Evolutionary conservation across 2,888 invertebrate species (phyloP).

Genomic region (Pristionchus exspectatus): DNA sequence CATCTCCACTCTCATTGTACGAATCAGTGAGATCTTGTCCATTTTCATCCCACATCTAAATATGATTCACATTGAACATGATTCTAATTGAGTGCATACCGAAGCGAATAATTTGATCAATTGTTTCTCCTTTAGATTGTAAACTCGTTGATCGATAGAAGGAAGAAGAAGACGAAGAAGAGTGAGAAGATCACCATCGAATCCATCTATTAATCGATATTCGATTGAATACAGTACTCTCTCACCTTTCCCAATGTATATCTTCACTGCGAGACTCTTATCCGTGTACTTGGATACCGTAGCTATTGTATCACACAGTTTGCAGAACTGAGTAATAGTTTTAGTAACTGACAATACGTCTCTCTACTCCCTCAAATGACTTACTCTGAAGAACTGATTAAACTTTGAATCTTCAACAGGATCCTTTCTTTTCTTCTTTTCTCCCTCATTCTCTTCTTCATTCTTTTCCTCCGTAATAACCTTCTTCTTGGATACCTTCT

Average conservation of each 20-base stretch:
- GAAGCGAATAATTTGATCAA: constrained; percentile 89
- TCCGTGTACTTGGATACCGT: constrained; percentile 60
- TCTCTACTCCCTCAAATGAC: neutral
- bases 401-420: constrained; percentile 60
- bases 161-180: constrained; percentile 91
- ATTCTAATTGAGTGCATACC: constrained; percentile 48
- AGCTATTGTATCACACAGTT: constrained; percentile 67
- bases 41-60: constrained; percentile 85
- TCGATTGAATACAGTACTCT: neutral
- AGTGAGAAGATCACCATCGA: constrained; percentile 79
- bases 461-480: constrained; percentile 24
- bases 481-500: constrained; percentile 49
- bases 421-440: constrained; percentile 41
- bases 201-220: constrained; percentile 48
- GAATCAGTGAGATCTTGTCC: constrained; percentile 90
- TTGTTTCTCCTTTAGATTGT: constrained; percentile 94
- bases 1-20: constrained; percentile 88
- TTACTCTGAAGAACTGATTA: constrained; percentile 64
- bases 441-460: constrained; percentile 19
- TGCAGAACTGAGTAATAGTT: constrained; percentile 61
- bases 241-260: constrained; percentile 62
- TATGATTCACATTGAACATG: constrained; percentile 1
- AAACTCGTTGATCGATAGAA: constrained; percentile 88
- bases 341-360: neutral
- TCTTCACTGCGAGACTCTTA: constrained; percentile 61